Base-by-base conservation (phyloP, 2,797 vertebrate genomes). In the Lepilemur ruficaudatus region DNA sequence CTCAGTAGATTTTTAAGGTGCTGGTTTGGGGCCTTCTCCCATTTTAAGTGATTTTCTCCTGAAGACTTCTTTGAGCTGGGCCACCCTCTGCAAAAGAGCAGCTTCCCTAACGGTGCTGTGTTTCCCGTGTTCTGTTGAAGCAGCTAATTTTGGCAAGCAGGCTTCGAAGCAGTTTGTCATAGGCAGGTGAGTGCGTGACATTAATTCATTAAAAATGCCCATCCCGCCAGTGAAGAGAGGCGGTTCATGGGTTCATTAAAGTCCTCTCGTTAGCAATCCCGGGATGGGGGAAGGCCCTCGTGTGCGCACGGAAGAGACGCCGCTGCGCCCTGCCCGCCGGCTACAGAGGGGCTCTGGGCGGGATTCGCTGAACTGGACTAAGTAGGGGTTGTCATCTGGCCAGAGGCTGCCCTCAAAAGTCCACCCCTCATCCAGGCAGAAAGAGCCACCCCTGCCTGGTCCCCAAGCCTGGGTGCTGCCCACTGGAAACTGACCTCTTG, bases 321-420 rank as follows among this genome's bases (percentile, higher is more conserved):
- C 0, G 5, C 59, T 3, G 13, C 55, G 8, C 17, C 48, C 50
- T 0, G 35, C 46, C 79, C 38, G 35, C 41, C 23, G 28, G 23
- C 3, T 25, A 78, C 28, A 23, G 28, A 55, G 35, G 48, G 61
- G 30, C n/a, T 92, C 28, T 1, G 11, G 50, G 13, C 0, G 0
- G 73, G 89, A 69, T 83, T 70, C 59, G 63, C 57, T 57, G 70
- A 46, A 30, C 43, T 35, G 7, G 35, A 32, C 90, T 82, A n/a
- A 41, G 30, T 17, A 48, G n/a, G 23, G 13, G 65, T 14, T 86
- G 43, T 30, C 50, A 23, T 96, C 35, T 0, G 0, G 46, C 30
- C 2, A 0, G 1, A 22, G 63, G 41, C 63, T 1, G 15, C 59
- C 41, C 57, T 57, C 1, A 1, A 32, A 78, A 55, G n/a, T 22